Percentiles rank a stretch among this genome's conserved stretches.
Conservation (phyloP, 2,888 invertebrate species). For the Himalopsyche tibetana region DNA sequence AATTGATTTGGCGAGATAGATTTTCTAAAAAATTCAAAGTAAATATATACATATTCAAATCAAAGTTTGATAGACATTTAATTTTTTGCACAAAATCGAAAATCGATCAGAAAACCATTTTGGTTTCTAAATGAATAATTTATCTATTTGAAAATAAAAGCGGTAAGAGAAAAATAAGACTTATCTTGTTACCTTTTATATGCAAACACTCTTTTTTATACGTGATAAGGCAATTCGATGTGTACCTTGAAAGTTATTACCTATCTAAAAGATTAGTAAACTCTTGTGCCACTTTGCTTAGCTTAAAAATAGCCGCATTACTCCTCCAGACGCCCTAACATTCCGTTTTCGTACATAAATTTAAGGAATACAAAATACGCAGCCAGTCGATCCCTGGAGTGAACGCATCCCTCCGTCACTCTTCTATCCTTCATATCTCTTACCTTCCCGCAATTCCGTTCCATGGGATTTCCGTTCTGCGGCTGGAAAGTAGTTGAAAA, state of each 20-base stretch:
- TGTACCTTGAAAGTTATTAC: neutral
- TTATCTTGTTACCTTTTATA: too few species aligned
- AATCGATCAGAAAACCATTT: too few species aligned
- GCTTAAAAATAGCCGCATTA: neutral
- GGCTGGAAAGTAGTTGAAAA: conserved; percentile 56
- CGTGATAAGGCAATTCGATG: neutral
- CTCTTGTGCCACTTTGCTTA: neutral
- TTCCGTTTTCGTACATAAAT: neutral
- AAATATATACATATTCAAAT: too few species aligned
- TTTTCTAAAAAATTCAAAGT: too few species aligned
- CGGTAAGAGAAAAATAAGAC: too few species aligned
- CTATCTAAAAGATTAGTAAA: conserved; percentile 7
- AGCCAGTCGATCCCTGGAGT: neutral
- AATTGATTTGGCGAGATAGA: too few species aligned
- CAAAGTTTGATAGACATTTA: too few species aligned
- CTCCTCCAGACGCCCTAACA: neutral
- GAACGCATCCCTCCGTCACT: conserved; percentile 50
- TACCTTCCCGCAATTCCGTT: conserved; percentile 11
- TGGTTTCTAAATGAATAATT: too few species aligned
- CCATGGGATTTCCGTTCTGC: neutral
- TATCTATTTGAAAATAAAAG: too few species aligned
- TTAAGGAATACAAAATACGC: neutral
- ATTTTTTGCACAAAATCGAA: too few species aligned
- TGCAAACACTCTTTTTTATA: neutral
- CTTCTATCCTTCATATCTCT: conserved; percentile 41